phyloP scores from a whole-genome alignment of 1,140 invertebrate genomes.

The Neodiprion pinetum region DNA sequence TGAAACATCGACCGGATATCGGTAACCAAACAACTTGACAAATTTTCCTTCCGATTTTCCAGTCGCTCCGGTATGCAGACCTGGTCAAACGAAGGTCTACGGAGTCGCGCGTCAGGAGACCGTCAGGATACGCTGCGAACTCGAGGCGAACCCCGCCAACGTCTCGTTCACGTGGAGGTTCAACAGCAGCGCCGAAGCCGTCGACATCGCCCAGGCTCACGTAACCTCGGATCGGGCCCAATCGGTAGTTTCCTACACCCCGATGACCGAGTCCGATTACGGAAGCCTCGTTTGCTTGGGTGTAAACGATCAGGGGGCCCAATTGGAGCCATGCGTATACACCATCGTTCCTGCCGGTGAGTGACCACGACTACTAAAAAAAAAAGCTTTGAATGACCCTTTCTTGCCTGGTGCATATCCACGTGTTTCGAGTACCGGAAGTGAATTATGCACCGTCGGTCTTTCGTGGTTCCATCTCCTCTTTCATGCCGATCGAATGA shows the following conservation, averaged over 20 bases:
- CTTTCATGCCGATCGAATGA: no score
- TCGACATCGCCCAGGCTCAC: slow-evolving; percentile 70
- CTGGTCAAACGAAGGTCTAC: slow-evolving; percentile 71
- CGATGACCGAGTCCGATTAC: slow-evolving; percentile 75
- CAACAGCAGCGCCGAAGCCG: slow-evolving; percentile 74
- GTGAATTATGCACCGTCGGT: no score
- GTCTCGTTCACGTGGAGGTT: slow-evolving; percentile 79
- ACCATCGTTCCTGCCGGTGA: slow-evolving; percentile 76
- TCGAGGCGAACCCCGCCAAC: slow-evolving; percentile 83
- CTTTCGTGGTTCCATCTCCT: no score
- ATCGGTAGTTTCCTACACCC: slow-evolving; percentile 73
- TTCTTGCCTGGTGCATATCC: no score
- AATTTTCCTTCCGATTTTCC: slow-evolving; percentile 39
- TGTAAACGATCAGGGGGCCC: slow-evolving; percentile 70
- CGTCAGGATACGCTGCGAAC: slow-evolving; percentile 78
- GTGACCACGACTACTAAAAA: slow-evolving; percentile 28
- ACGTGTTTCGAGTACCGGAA: background rate
- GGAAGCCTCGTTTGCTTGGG: slow-evolving; percentile 77
- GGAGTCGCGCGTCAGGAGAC: slow-evolving; percentile 81
- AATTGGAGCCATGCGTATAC: slow-evolving; percentile 74
- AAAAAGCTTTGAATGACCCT: slow-evolving; percentile 24
- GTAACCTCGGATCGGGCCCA: slow-evolving; percentile 66
- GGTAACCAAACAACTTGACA: background rate
- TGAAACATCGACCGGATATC: slow-evolving; percentile 34
- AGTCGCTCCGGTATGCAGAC: slow-evolving; percentile 77